Percentiles rank a stretch among this genome's conserved stretches.
Conservation (phyloP, 2,113 vertebrate species). For the Falcunculus frontatus region DNA sequence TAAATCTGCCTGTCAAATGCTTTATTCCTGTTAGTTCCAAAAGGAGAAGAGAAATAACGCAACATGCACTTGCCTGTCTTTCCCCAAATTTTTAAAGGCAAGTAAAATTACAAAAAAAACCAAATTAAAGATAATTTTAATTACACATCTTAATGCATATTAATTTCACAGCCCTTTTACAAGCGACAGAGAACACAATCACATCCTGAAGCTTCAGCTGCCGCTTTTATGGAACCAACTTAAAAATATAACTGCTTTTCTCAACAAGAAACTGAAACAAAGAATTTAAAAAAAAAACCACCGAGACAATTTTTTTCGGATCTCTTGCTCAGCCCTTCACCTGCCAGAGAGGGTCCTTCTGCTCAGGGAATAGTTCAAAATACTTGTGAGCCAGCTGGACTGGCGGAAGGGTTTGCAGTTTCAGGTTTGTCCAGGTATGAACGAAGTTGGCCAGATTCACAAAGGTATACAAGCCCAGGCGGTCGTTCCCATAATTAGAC, state of each 20-base stretch:
- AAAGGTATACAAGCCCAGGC: slow-evolving; percentile 91
- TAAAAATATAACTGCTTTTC: background rate
- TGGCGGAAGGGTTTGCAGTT: slow-evolving; percentile 88
- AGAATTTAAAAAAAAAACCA: background rate
- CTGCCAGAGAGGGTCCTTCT: slow-evolving; percentile 95
- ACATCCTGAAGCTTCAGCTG: background rate
- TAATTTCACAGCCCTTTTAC: background rate
- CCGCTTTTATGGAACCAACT: background rate
- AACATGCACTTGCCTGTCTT: background rate
- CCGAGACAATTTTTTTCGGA: background rate
- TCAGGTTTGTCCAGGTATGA: slow-evolving; percentile 90
- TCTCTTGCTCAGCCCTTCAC: slow-evolving; percentile 61
- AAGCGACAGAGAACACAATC: background rate
- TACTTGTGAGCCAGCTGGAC: slow-evolving; percentile 89
- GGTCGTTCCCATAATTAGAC: slow-evolving; percentile 92
- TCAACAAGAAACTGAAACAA: background rate
- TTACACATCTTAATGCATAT: background rate
- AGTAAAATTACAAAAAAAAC: background rate
- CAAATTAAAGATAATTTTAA: background rate
- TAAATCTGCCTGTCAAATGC: background rate
- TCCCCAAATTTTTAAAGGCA: background rate
- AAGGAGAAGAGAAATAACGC: background rate
- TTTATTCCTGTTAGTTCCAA: background rate
- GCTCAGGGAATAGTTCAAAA: slow-evolving; percentile 92
- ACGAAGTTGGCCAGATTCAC: slow-evolving; percentile 92